Base-by-base conservation (phyloP, 2,888 invertebrate species). In the Dyspetes luteomarginatus region DNA sequence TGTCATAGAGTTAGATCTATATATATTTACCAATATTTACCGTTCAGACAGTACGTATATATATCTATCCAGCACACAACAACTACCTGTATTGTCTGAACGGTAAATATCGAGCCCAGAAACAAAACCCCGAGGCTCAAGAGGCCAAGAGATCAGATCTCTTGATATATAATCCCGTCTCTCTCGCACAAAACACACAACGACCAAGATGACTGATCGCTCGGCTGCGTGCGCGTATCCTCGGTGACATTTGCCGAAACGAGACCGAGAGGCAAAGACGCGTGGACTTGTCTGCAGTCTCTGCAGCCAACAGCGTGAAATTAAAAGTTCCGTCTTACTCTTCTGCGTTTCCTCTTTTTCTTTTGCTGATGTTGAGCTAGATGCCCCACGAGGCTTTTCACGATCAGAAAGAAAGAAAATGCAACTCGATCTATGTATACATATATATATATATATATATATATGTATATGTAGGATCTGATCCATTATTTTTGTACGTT, bases 231-330 rank as follows among this genome's bases (percentile, higher is more conserved):
- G 75, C 74, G 81, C 81, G 76, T 80, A 80, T 80, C 71, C 41
- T 62, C 72, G 72, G 60, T 76, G 80, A 76, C 80, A 60, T 76
- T 76, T 76, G 62, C 67, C 60, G 62, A 62, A 52, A 60, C 72
- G 62, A 62, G 60, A 72, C 71, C 58, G 58, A 62, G 72, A 62
- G n/a, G n/a, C n/a, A n/a, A n/a, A n/a, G n/a, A n/a, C n/a, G n/a
- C n/a, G n/a, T n/a, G n/a, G n/a, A n/a, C n/a, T n/a, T n/a, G n/a
- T n/a, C n/a, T 68, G 75, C 67, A 71, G 83, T 80, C 82, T 83
- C 85, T 86, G 86, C 84, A 86, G 80, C 83, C 86, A 86, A 85
- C 86, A 86, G 84, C 86, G 86, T 86, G 86, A 86, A 86, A 86
- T 86, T 86, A 86, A 85, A 86, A 84, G 78, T 82, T 83, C 82